phyloP scores from a whole-genome alignment of 2,888 invertebrate species.

The Sinodicranocentrus sp. region DNA sequence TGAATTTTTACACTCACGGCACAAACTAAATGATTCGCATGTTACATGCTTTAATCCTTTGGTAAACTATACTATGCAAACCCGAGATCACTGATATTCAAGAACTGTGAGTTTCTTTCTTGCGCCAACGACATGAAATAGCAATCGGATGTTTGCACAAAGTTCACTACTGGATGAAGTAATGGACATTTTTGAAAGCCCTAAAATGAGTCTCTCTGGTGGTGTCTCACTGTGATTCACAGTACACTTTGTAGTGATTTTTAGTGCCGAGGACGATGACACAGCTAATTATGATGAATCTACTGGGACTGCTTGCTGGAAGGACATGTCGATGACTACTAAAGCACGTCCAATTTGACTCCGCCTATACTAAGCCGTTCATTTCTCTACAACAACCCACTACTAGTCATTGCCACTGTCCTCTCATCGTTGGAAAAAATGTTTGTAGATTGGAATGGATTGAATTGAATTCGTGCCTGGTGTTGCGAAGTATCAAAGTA shows the following conservation, averaged over 20 bases:
- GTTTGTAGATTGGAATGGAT: slow-evolving; percentile 41
- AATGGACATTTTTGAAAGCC: slow-evolving; percentile 59
- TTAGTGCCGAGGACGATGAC: slow-evolving; percentile 29
- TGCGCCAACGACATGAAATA: slow-evolving; percentile 31
- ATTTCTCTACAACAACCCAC: slow-evolving; percentile 11
- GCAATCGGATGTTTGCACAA: slow-evolving; percentile 30
- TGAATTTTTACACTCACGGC: neutral
- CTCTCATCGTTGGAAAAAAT: slow-evolving; percentile 32
- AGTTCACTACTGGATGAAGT: neutral
- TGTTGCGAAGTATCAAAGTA: slow-evolving; percentile 26
- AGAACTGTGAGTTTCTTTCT: slow-evolving; percentile 21
- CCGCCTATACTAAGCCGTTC: slow-evolving; percentile 37
- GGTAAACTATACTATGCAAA: slow-evolving; percentile 33
- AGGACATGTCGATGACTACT: slow-evolving; percentile 65
- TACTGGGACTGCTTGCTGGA: slow-evolving; percentile 35
- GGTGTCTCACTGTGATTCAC: slow-evolving; percentile 7
- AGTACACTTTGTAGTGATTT: slow-evolving; percentile 1
- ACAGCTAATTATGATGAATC: slow-evolving; percentile 59
- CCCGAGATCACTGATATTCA: slow-evolving; percentile 14
- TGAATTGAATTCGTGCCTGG: slow-evolving; percentile 66
- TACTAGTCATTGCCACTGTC: slow-evolving; percentile 37
- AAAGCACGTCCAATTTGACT: slow-evolving; percentile 52
- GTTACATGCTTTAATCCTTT: slow-evolving; percentile 16
- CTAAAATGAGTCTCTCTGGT: slow-evolving; percentile 8
- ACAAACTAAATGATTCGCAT: neutral